phyloP scores from a whole-genome alignment of 1,140 invertebrate species.

The Drosophila insularis region DNA sequence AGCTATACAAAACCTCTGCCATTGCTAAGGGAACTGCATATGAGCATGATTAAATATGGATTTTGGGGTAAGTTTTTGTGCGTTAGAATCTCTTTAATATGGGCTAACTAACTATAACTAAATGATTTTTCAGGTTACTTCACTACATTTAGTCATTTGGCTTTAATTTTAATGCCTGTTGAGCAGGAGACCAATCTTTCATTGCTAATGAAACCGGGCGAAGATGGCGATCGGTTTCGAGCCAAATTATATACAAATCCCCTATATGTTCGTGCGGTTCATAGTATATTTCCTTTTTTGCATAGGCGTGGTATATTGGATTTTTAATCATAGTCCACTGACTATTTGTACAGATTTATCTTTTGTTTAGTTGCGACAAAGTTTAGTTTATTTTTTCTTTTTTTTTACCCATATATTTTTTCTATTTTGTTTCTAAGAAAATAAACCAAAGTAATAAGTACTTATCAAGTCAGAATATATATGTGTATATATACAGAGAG shows the following conservation, averaged over 20 bases:
- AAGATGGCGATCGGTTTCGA: slow-evolving; percentile 71
- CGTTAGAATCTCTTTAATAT: too few relatives aligned
- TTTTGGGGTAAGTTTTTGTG: slow-evolving; percentile 62
- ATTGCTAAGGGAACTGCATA: slow-evolving; percentile 61
- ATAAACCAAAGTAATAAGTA: slow-evolving; percentile 24
- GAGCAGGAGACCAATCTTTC: slow-evolving; percentile 67
- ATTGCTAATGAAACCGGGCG: slow-evolving; percentile 61
- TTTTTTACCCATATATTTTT: not conserved
- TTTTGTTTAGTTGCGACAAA: slow-evolving; percentile 61
- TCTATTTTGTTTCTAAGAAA: slow-evolving; percentile 14
- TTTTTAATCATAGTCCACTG: slow-evolving; percentile 32
- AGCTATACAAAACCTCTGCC: slow-evolving; percentile 67
- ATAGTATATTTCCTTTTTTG: slow-evolving; percentile 74
- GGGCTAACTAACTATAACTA: not conserved
- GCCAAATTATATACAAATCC: slow-evolving; percentile 73
- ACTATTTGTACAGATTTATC: slow-evolving; percentile 59
- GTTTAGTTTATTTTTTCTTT: slow-evolving; percentile 12
- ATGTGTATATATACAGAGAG: not conserved
- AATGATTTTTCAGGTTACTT: slow-evolving; percentile 52
- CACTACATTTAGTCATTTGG: slow-evolving; percentile 72
- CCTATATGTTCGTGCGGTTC: slow-evolving; percentile 58
- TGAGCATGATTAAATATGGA: slow-evolving; percentile 72
- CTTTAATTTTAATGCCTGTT: slow-evolving; percentile 67
- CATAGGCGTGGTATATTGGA: slow-evolving; percentile 66
- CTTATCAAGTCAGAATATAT: slow-evolving; percentile 12